Evolutionary conservation across 2,113 vertebrate genomes (phyloP).

Genomic region (Strix uralensis): DNA sequence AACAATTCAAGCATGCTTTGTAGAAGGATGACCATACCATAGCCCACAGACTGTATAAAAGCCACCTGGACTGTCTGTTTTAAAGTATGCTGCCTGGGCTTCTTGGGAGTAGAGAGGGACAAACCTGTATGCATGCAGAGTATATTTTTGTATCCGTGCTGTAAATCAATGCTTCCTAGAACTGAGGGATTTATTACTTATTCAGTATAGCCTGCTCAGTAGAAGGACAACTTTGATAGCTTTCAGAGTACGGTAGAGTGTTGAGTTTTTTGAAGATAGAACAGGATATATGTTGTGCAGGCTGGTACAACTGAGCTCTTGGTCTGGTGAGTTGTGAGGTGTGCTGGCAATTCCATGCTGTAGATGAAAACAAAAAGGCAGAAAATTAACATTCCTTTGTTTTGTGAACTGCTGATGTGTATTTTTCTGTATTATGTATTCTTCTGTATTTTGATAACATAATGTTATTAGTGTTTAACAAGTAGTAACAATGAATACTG

Average conservation of each 20-base stretch:
- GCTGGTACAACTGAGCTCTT: not conserved
- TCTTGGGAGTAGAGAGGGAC: not conserved
- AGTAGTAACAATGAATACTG: not conserved
- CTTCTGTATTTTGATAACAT: not conserved
- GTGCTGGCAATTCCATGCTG: not conserved
- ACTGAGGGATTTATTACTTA: not conserved
- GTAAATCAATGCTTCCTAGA: not conserved
- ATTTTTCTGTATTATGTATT: not conserved
- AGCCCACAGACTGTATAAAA: not conserved
- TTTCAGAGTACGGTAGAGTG: not conserved
- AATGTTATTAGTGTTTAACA: not conserved
- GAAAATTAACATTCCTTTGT: not conserved
- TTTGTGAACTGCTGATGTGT: not conserved
- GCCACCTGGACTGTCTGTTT: not conserved
- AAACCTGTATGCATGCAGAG: not conserved
- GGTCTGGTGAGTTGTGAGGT: not conserved
- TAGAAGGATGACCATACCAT: not conserved
- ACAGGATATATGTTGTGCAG: not conserved
- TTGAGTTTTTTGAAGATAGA: not conserved
- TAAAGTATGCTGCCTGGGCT: not conserved
- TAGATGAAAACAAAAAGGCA: not conserved
- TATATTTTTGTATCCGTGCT: not conserved
- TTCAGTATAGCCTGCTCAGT: not conserved
- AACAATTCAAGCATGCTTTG: not conserved
- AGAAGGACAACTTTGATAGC: not conserved